These are phyloP conservation scores for Aspidiotus rigidus DNA, from an alignment of 2,888 invertebrate species.

Conservation along the genomic window DNA sequence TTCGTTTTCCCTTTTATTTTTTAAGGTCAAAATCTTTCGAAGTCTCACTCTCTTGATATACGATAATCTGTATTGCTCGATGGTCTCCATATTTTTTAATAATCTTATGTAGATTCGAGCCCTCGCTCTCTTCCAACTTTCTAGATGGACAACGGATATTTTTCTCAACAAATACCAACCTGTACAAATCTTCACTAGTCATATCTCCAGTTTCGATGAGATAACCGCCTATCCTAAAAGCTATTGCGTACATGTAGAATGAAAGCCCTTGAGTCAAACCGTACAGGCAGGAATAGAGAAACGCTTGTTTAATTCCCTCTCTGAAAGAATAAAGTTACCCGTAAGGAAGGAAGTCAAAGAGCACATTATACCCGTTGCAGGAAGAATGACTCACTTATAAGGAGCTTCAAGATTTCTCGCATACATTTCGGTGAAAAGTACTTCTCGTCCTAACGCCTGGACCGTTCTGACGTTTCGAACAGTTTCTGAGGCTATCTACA, in stretches of 20 bases:
- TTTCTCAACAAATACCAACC: too few relatives aligned
- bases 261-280: slow-evolving; percentile 46
- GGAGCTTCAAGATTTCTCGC: slow-evolving; percentile 42
- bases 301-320: slow-evolving; percentile 43
- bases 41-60: too few relatives aligned
- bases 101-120: too few relatives aligned
- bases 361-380: neutral
- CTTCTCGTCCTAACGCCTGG: slow-evolving; percentile 43
- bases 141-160: too few relatives aligned
- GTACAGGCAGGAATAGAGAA: slow-evolving; percentile 42
- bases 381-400: slow-evolving; percentile 41
- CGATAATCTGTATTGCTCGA: too few relatives aligned
- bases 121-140: too few relatives aligned
- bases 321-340: slow-evolving; percentile 36
- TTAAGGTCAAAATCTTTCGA: too few relatives aligned
- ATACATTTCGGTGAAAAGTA: slow-evolving; percentile 43
- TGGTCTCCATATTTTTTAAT: too few relatives aligned
- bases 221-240: slow-evolving; percentile 47
- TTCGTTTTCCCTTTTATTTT: too few relatives aligned
- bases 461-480: slow-evolving; percentile 45
- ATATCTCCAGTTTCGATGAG: slow-evolving; percentile 45
- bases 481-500: slow-evolving; percentile 45
- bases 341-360: neutral
- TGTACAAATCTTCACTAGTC: slow-evolving; percentile 43
- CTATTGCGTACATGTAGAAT: slow-evolving; percentile 48